These are phyloP conservation scores for Athetis lepigone DNA, from an alignment of 2,888 invertebrate genomes.

Conservation along the genomic window DNA sequence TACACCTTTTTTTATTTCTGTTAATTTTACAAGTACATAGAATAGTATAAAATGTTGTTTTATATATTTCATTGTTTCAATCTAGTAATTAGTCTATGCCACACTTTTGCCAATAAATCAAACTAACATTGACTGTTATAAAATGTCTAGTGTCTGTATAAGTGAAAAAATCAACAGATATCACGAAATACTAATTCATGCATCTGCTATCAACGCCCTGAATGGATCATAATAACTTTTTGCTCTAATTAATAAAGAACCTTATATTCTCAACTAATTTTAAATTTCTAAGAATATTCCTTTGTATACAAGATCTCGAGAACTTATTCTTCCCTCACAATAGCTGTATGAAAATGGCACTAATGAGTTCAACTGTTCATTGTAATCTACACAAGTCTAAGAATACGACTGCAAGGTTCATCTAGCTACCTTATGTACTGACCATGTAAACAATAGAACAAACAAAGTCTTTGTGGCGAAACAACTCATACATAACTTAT, in stretches of 20 bases:
- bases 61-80: too few species aligned
- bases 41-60: too few species aligned
- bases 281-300: conserved; percentile 28
- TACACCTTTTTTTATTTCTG: too few species aligned
- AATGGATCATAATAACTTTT: neutral
- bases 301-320: conserved; percentile 36
- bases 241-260: conserved; percentile 11
- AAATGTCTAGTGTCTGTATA: neutral
- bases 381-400: conserved; percentile 48
- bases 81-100: too few species aligned
- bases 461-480: conserved; percentile 48
- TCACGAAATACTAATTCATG: conserved; percentile 5
- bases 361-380: conserved; percentile 60
- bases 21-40: too few species aligned
- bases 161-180: neutral
- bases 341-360: conserved; percentile 53
- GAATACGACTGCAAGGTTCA: conserved; percentile 62
- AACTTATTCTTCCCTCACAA: conserved; percentile 40
- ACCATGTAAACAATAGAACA: conserved; percentile 61
- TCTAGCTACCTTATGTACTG: conserved; percentile 48
- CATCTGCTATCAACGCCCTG: neutral
- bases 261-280: conserved; percentile 11
- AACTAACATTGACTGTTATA: neutral
- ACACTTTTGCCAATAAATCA: too few species aligned
- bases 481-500: conserved; percentile 51